These are phyloP conservation scores for Cryptotis parvus DNA, from an alignment of 2,113 vertebrate species.

Conservation along the genomic window DNA sequence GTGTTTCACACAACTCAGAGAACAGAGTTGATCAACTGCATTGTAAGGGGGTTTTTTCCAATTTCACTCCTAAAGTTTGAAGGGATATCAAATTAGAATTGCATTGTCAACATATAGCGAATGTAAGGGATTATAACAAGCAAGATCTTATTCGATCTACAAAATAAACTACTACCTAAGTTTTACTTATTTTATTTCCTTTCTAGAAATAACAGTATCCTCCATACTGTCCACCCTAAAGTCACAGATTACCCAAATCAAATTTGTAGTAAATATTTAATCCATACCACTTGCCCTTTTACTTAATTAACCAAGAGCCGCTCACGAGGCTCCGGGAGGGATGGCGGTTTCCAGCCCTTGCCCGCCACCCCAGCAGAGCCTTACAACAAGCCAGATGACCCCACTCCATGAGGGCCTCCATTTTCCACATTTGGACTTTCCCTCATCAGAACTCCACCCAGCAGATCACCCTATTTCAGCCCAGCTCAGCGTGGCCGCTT, in stretches of 20 bases:
- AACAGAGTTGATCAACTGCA: conserved; percentile 22
- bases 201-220: not conserved
- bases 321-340: too few species aligned
- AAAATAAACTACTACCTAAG: not conserved
- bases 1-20: conserved; percentile 1
- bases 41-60: conserved; percentile 58
- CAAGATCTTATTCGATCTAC: not conserved
- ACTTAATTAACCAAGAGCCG: too few species aligned
- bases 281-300: not conserved
- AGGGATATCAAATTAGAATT: conserved; percentile 54
- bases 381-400: too few species aligned
- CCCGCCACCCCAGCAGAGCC: too few species aligned
- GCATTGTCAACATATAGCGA: not conserved
- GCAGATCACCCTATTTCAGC: too few species aligned
- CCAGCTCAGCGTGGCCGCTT: too few species aligned
- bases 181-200: not conserved
- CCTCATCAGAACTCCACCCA: too few species aligned
- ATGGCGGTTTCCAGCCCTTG: too few species aligned
- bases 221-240: not conserved
- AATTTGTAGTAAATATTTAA: not conserved
- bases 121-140: conserved; percentile 23
- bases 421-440: too few species aligned
- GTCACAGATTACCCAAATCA: not conserved
- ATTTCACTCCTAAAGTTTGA: conserved; percentile 16
- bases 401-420: too few species aligned